A percentile compares a stretch with the other conserved stretches of the same genome.
These are phyloP conservation scores for Troilus luridus DNA, from an alignment of 2,888 invertebrate species.

Conservation along the genomic window DNA sequence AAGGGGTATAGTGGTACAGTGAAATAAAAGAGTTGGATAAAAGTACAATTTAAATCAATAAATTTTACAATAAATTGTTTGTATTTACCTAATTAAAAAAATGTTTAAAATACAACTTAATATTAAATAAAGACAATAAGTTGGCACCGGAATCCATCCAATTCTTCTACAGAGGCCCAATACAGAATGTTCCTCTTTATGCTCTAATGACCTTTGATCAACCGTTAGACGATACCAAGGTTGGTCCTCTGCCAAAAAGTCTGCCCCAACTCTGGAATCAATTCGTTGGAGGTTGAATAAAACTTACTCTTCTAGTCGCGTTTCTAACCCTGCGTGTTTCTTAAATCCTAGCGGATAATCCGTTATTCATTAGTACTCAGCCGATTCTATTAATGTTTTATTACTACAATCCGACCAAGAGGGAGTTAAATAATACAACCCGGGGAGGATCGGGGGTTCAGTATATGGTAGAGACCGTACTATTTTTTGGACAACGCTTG, in stretches of 20 bases:
- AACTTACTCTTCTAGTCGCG: background rate
- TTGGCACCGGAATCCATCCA: background rate
- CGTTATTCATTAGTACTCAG: background rate
- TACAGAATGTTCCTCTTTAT: background rate
- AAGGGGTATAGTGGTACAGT: too few relatives aligned
- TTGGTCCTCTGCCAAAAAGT: background rate
- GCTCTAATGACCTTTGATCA: conserved; percentile 1
- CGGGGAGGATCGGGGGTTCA: too few relatives aligned
- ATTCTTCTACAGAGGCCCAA: background rate
- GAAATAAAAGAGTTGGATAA: too few relatives aligned
- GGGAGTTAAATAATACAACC: too few relatives aligned
- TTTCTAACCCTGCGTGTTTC: background rate
- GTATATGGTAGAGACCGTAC: too few relatives aligned
- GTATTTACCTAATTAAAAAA: too few relatives aligned
- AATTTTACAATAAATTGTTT: too few relatives aligned
- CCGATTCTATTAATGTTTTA: background rate
- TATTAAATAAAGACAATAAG: background rate
- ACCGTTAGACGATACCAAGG: background rate
- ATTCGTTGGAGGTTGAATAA: conserved; percentile 28
- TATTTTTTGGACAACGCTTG: too few relatives aligned
- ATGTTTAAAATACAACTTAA: background rate
- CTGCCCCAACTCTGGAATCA: conserved; percentile 13
- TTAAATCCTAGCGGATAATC: background rate
- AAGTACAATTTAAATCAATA: too few relatives aligned
- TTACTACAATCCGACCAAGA: background rate